Conservation (phyloP, 1,140 invertebrate species). For the Pararge aegeria region DNA sequence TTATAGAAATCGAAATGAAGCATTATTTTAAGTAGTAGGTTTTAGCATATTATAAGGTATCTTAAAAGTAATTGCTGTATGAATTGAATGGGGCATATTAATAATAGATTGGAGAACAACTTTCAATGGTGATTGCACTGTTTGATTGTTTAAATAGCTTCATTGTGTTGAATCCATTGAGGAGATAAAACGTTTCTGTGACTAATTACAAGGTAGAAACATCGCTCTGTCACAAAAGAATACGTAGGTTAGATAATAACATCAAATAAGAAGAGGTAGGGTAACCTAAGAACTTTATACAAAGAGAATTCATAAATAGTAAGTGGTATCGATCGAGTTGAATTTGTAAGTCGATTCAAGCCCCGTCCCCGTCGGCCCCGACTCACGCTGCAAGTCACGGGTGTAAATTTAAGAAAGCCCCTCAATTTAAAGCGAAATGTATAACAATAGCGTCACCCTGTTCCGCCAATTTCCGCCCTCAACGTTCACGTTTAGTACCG, state of each 20-base stretch:
- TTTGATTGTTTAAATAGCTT: constrained; percentile 26
- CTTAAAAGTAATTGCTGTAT: constrained; percentile 25
- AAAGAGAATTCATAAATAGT: constrained; percentile 37
- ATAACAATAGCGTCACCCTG: constrained; percentile 67
- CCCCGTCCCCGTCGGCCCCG: constrained; percentile 15
- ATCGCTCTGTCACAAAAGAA: constrained; percentile 2
- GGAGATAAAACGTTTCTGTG: constrained; percentile 10
- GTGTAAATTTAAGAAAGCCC: constrained; percentile 76
- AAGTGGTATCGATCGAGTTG: constrained; percentile 33
- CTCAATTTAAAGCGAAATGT: constrained; percentile 75
- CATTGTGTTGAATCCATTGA: constrained; percentile 24
- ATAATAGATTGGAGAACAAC: constrained; percentile 30
- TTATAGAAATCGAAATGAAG: constrained; percentile 2
- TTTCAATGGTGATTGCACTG: constrained; percentile 26
- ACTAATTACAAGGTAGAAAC: constrained; percentile 8
- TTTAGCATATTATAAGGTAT: constrained; percentile 8
- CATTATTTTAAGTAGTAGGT: too few species aligned
- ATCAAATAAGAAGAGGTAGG: background rate
- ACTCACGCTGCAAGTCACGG: constrained; percentile 61
- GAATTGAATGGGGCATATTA: constrained; percentile 33
- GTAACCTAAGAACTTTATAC: constrained; percentile 21
- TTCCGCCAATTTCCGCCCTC: constrained; percentile 73
- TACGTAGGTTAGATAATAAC: constrained; percentile 3
- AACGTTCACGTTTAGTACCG: constrained; percentile 31
- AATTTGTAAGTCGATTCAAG: constrained; percentile 32